Evolutionary conservation across 2,888 invertebrate genomes (phyloP), one percentile per base, ranked within the genome.

Genomic region (Andricus quercusramuli): DNA sequence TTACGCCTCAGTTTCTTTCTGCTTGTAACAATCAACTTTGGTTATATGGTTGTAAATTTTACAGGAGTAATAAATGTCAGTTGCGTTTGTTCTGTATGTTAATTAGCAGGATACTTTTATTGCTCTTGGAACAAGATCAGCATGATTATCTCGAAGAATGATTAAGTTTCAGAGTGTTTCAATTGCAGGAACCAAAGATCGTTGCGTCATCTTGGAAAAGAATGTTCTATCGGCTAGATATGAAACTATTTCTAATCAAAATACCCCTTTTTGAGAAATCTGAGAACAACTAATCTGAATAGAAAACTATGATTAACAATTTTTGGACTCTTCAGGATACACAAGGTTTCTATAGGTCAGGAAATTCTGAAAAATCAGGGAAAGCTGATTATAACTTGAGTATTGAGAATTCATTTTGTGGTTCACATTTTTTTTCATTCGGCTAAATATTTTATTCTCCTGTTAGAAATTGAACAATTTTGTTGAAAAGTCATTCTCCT

Each of bases 61-160:
- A 20, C 29, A 56, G 6, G n/a, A 4, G 51, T 56, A 74, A 56
- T 74, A 74, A 74, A 74, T 29, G 70, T 51, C 70, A 56, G 11
- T 13, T 29, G 70, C 29, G 47, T 74, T 74, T 74, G 47, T 74
- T 74, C 70, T 56, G 70, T 74, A 51, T 74, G 70, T 74, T 74
- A 74, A 74, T 74, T 74, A 74, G 32, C 29, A 32, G 70, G 51
- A 74, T 74, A 51, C 47, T 51, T 51, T 74, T 74, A 74, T 74
- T 74, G 20, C 70, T 51, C 51, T 29, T 13, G 11, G 20, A 32
- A 74, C 32, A 51, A 29, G 51, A 74, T 51, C 70, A 56, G 47
- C 32, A 56, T 22, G 29, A 51, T 74, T 25, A 70, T 29, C 70
- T 74, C 11, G 6, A 47, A 47, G 9, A 29, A 74, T 64, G 29